Conservation (phyloP, 2,113 vertebrate species). For the Microtus oregoni region DNA sequence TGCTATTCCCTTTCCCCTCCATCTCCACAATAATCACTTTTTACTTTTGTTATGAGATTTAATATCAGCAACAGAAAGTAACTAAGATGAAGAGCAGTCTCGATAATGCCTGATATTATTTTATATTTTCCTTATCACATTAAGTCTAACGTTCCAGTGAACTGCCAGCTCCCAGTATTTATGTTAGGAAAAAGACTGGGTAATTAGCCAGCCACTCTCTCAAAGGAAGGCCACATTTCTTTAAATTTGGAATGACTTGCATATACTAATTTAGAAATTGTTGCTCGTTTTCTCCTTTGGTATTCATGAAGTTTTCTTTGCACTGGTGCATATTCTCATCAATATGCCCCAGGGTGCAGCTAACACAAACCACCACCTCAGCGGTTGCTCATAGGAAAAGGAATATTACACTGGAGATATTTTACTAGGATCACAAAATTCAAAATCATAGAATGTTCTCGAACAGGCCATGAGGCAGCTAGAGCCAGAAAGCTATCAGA, state of each 20-base stretch:
- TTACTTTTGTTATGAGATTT: not conserved
- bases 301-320: not conserved
- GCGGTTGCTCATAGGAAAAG: not conserved
- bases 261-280: not conserved
- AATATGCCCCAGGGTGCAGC: not conserved
- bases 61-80: not conserved
- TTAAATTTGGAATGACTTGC: not conserved
- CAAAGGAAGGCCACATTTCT: not conserved
- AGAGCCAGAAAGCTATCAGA: not conserved
- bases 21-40: not conserved
- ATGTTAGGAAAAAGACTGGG: not conserved
- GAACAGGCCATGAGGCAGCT: not conserved
- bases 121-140: not conserved
- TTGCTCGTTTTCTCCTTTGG: not conserved
- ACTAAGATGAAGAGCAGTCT: not conserved
- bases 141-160: not conserved
- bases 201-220: not conserved
- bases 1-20: not conserved
- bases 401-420: not conserved
- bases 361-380: not conserved
- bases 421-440: not conserved
- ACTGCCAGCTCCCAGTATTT: not conserved
- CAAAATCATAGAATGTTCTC: not conserved
- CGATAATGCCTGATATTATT: not conserved
- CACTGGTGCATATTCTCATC: not conserved